phyloP scores from a whole-genome alignment of 2,113 vertebrate species.

The Anhinga rufa region DNA sequence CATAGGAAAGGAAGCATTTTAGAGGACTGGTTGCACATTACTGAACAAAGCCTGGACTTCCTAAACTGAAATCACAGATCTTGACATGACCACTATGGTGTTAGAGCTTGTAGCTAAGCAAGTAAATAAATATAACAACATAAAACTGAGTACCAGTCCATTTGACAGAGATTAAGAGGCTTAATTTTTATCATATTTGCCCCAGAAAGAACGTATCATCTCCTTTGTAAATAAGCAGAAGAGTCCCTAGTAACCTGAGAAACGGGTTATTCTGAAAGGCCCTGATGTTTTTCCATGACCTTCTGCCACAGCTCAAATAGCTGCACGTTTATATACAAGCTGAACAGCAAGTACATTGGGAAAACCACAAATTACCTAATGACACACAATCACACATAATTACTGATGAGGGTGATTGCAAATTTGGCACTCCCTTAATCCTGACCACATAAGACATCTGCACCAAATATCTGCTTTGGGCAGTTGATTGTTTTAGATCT shows the following conservation, averaged over 20 bases:
- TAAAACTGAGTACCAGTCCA: not conserved
- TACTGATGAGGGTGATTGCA: not conserved
- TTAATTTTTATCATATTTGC: not conserved
- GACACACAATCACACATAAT: not conserved
- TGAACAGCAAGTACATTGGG: not conserved
- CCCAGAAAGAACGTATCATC: not conserved
- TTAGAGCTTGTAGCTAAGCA: conserved; percentile 43
- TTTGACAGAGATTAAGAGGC: conserved; percentile 39
- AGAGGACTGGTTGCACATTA: conserved; percentile 3
- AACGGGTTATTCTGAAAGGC: not conserved
- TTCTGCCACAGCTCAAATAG: not conserved
- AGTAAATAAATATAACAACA: conserved; percentile 11
- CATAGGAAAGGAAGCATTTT: not conserved
- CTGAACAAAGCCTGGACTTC: conserved; percentile 16
- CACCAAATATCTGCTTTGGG: not conserved
- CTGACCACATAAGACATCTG: not conserved
- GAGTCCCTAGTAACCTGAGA: not conserved
- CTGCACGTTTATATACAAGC: not conserved
- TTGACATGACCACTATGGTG: conserved; percentile 3
- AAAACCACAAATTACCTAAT: not conserved
- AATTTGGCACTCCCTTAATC: not conserved
- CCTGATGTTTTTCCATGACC: not conserved
- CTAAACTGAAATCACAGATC: conserved; percentile 42
- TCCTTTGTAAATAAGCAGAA: conserved; percentile 12
- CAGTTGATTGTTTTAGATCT: not conserved